Evolutionary conservation across 2,888 invertebrate species (phyloP), one percentile per base, ranked within the genome.

Genomic region (Frankliniella fusca): DNA sequence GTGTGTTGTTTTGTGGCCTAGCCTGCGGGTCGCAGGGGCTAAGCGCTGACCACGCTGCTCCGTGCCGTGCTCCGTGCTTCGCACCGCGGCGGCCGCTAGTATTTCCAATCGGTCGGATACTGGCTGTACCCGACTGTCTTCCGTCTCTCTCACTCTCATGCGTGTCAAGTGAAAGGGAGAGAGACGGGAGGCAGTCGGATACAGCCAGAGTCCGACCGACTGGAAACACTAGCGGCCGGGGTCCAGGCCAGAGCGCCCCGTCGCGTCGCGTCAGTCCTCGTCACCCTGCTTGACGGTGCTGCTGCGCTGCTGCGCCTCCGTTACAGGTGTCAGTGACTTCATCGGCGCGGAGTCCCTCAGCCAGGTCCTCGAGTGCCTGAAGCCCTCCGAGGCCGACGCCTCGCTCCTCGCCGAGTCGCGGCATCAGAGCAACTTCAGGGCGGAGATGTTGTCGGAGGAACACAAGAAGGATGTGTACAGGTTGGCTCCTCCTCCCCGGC

Each of bases 251-350:
- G 7, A 54, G 54, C 54, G 20, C 61, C 20, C 61, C 7, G 61
- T 7, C 61, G 12, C 12, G 20, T n/a, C 15, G 18, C 61, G 61
- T 54, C 8, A 15, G 5, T 20, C 18, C 15, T 15, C 61, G 7
- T 12, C 15, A 5, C 20, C 61, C 61, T 18, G 27, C 0, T 27
- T 76, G 27, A 76, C 70, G 23, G 7, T 18, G 65, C 65, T 70
- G 23, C 23, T 27, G 70, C 70, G 23, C 10, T 23, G 70, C 27
- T 38, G 38, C 5, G 38, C 38, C 38, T 38, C 38, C 38, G 38
- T 82, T 87, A 83, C 86, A 92, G 92, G 91, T 85, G 94, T 96
- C 84, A 93, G 93, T 3, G 95, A 95, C 85, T 96, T 96, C 86
- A 92, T 96, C 61, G 90, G 91, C 0, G 93, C 95, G 0, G 90